Base-by-base conservation (phyloP, 2,888 invertebrate genomes). In the Galerucella calmariensis region DNA sequence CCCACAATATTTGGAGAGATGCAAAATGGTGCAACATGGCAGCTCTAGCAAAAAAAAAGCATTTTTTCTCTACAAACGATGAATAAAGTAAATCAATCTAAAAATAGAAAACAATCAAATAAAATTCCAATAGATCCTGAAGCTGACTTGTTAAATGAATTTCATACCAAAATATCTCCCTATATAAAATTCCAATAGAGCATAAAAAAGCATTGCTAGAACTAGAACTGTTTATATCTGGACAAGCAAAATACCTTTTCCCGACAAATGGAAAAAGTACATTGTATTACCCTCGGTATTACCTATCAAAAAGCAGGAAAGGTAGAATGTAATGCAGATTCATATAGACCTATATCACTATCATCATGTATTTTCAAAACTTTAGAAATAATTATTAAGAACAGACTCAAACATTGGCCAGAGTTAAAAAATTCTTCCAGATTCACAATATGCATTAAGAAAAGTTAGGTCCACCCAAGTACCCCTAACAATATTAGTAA, bases 401-500 rank as follows among this genome's bases (percentile, higher is more conserved):
- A 27, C 27, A 1, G 27, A 27, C n/a, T 16, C 14, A 6, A 56
- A 56, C 20, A 56, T 56, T 56, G 56, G 56, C 2, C 16, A n/a
- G 56, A 56, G 20, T n/a, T 16, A 56, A 56, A n/a, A 56, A 14
- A 56, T n/a, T 14, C n/a, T n/a, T 9, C n/a, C n/a, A 9, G 56
- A 56, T n/a, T 56, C 56, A n/a, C 56, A 56, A 56, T 56, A 56
- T n/a, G 56, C 14, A 2, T 56, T 56, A 8, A 56, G 56, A 56
- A 56, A 56, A n/a, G n/a, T 16, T n/a, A 56, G 56, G 1, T 56
- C 56, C 20, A 44, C 44, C 44, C 56, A 16, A 56, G 56, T 16
- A n/a, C 56, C 56, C 14, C 56, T 56, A n/a, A 56, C 56, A 56
- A 56, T 56, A 56, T 20, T 56, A 56, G 56, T 56, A 1, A 56